Evolutionary conservation across 2,113 vertebrate genomes (phyloP), one percentile per base, ranked within the genome.

Genomic region (Pluvianellus socialis): DNA sequence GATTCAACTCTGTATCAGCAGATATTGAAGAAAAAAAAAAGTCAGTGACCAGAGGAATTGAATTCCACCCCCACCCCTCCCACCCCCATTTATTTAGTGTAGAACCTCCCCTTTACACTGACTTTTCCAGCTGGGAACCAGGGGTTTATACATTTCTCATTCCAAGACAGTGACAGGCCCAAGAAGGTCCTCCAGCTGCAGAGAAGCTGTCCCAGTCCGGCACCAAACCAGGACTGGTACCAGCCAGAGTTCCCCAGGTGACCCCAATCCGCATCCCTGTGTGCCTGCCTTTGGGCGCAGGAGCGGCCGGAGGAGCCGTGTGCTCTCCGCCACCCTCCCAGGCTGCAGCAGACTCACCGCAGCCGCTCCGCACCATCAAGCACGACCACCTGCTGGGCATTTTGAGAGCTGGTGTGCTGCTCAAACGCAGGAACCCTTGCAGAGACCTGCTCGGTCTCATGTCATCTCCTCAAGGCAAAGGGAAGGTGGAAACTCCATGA

Each of bases 321-420:
- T 3, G 8, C 49, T 38, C 49, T 4, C 10, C 20, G 0, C 0
- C 65, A 32, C 2, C 38, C 30, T 38, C 30, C 35, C 35, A 4
- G 26, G 32, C 32, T 7, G 16, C 24, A 7, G 19, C 24, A 27
- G 55, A 32, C 47, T 18, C 12, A 0, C 6, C 26, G 12, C 7
- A 5, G 38, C 53, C 6, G 32, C 21, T 11, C 47, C 42, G 55
- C 23, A 6, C 33, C 10, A 3, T 5, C 67, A 24, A 2, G 2
- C 28, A 20, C 4, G 0, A 27, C 1, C 0, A 35, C 13, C 38
- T 7, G 27, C 13, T 1, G 1, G 9, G 33, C 44, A 7, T 44
- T 52, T 27, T 32, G 58, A 59, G 65, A 47, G 16, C 8, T 2
- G 20, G 28, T 4, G 24, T 24, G 0, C 5, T 12, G 12, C 3